Percentiles rank a stretch among this genome's conserved stretches.
Conservation (phyloP, 2,888 invertebrate species). For the Harmothoe impar region DNA sequence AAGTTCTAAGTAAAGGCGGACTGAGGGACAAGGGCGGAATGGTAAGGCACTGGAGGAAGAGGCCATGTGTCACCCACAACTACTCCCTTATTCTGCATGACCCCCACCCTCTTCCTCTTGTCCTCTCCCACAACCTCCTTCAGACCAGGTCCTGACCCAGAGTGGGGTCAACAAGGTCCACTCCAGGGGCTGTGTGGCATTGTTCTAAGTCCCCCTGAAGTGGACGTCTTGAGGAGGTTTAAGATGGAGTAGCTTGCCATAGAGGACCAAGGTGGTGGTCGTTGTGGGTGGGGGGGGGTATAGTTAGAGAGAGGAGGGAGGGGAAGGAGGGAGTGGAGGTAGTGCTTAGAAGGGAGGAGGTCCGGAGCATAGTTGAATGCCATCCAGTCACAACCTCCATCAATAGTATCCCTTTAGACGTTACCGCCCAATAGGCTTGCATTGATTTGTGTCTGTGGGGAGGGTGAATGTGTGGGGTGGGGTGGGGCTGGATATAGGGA, state of each 20-base stretch:
- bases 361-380: neutral
- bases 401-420: neutral
- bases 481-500: neutral
- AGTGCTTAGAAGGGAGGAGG: no score
- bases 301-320: neutral
- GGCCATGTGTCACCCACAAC: no score
- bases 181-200: neutral
- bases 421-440: neutral
- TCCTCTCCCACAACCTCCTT: neutral
- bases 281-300: neutral
- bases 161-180: neutral
- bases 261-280: neutral
- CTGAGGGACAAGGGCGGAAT: no score
- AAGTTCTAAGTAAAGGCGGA: no score
- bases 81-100: neutral
- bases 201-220: neutral
- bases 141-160: neutral
- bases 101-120: neutral
- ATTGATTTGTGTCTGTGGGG: constrained; percentile 11
- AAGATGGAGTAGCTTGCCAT: no score
- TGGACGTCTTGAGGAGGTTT: neutral
- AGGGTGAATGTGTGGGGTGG: neutral
- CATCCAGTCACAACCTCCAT: neutral
- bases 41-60: no score
- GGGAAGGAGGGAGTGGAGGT: no score